Base-by-base conservation (phyloP, 2,797 vertebrate species). In the Craterocephalus amniculus region DNA sequence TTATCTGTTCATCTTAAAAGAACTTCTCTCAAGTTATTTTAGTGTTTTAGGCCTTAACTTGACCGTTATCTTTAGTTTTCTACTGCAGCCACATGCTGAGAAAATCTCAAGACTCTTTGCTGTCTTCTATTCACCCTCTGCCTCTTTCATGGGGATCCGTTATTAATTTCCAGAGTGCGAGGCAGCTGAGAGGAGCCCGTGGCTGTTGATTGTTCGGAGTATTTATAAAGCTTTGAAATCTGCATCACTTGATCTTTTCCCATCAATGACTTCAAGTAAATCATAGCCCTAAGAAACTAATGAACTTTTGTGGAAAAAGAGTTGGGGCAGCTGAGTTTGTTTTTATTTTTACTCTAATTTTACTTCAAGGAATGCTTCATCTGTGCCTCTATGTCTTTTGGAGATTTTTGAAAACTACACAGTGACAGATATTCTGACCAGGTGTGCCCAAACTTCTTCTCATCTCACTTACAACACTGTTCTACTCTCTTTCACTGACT, bases 401-500 rank as follows among this genome's bases (percentile, higher is more conserved):
- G 24, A 29, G 16, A 35, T 49, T 29, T 54, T 18, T 2, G n/a
- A 1, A 22, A 31, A 34, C 29, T 24, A 22, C 14, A 34, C n/a
- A 48, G n/a, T 18, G 10, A n/a, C 20, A 6, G 35, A 58, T 36
- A 18, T 59, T 69, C 40, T 55, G 9, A 43, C 13, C 35, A 34
- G 31, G 16, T 26, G 20, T 48, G 4, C 29, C 24, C 20, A 35
- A 59, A 36, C 11, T 51, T 40, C 20, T 40, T 51, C 2, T 32
- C 7, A 1, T 13, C 40, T 29, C 20, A n/a, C 38, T 34, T 34
- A 51, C 49, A 29, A 31, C 43, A 48, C 20, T 9, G 31, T 45
- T 72, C 27, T 36, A 45, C 29, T 64, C 70, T 36, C 40, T 45
- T 45, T 55, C 36, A 26, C 16, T 24, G 22, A 11, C 62, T 20